A percentile compares a stretch with the other conserved stretches of the same genome.
phyloP scores from a whole-genome alignment of 2,797 vertebrate species.

The Siniperca obscura region DNA sequence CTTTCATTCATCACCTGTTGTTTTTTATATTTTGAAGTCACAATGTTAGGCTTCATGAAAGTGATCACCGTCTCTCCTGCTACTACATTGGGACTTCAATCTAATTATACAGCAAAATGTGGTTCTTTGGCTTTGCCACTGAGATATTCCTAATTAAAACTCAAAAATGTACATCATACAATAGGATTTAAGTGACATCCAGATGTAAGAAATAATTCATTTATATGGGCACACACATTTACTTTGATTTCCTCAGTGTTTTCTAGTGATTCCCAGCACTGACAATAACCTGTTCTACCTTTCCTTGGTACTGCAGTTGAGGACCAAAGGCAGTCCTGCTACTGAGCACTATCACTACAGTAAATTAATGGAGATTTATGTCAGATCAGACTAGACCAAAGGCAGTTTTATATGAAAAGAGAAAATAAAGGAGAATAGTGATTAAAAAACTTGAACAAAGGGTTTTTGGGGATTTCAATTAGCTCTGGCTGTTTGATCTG shows the following conservation, averaged over 20 bases:
- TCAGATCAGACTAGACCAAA: constrained; percentile 61
- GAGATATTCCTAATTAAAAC: constrained; percentile 37
- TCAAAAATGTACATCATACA: constrained; percentile 11
- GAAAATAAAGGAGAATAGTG: constrained; percentile 46
- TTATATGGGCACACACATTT: constrained; percentile 8
- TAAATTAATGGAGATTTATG: constrained; percentile 69
- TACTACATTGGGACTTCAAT: not conserved
- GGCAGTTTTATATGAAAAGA: constrained; percentile 54
- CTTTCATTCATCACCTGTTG: not conserved
- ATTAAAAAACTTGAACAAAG: constrained; percentile 67
- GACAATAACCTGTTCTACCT: constrained; percentile 34
- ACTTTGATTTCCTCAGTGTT: constrained; percentile 45
- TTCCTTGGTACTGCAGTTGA: constrained; percentile 35
- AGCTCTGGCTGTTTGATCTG: constrained; percentile 68
- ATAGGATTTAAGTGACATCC: constrained; percentile 14
- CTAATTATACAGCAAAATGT: constrained; percentile 15
- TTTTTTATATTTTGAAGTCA: constrained; percentile 12
- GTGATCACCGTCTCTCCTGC: constrained; percentile 1
- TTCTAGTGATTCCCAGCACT: constrained; percentile 22
- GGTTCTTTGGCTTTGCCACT: constrained; percentile 3
- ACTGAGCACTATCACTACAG: constrained; percentile 33
- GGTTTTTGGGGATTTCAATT: constrained; percentile 65
- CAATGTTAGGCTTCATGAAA: not conserved
- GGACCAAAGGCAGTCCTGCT: constrained; percentile 35
- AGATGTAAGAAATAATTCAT: constrained; percentile 18